phyloP scores from a whole-genome alignment of 2,113 vertebrate species.

The Telmatochromis sp. region DNA sequence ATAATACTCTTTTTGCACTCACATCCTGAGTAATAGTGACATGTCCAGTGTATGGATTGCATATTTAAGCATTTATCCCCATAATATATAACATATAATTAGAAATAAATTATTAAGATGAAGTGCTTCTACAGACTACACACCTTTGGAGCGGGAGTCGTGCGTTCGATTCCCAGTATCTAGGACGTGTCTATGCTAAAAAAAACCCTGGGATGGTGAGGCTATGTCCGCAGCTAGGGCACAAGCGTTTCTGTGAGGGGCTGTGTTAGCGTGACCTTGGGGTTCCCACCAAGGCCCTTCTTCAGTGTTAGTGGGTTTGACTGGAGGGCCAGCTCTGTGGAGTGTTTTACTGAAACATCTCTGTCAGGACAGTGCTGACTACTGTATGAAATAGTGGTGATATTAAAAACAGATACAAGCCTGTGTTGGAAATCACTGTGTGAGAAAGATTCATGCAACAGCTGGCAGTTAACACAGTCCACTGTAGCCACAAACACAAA shows the following conservation, averaged over 20 bases:
- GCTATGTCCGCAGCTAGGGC: rapidly evolving
- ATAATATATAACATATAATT: background rate
- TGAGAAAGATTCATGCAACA: background rate
- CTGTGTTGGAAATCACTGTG: background rate
- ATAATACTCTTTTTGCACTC: background rate
- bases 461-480: background rate
- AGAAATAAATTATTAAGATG: background rate
- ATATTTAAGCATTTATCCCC: background rate
- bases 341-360: background rate
- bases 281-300: background rate
- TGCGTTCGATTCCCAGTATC: background rate
- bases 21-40: background rate
- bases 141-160: background rate
- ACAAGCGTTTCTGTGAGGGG: background rate
- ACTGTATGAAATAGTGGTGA: background rate
- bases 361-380: background rate
- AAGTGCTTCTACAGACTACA: background rate
- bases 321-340: background rate
- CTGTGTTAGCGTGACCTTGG: background rate
- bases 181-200: background rate
- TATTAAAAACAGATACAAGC: background rate
- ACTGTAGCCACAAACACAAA: background rate
- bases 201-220: background rate
- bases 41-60: background rate
- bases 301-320: background rate